Conservation (phyloP, 2,797 vertebrate genomes). For the Heliangelus exortis region DNA sequence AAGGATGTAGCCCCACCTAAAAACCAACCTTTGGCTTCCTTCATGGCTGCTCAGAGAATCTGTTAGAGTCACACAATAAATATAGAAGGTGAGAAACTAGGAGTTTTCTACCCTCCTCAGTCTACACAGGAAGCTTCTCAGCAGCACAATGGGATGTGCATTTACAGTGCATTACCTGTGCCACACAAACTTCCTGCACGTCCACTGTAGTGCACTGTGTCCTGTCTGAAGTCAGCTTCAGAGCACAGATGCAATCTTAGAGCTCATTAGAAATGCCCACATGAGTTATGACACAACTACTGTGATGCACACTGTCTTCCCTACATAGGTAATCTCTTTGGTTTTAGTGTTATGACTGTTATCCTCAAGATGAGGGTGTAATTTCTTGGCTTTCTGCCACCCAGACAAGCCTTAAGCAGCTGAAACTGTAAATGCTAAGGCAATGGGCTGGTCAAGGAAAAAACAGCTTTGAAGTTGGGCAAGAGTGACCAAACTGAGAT, state of each 20-base stretch:
- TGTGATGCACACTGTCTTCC: neutral
- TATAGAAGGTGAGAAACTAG: neutral
- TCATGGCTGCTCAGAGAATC: neutral
- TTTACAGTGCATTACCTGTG: neutral
- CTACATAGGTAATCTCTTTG: neutral
- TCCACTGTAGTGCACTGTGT: fast-evolving
- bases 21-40: slow-evolving; percentile 9
- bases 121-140: slow-evolving; percentile 33
- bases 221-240: neutral
- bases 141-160: neutral
- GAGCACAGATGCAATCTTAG: neutral
- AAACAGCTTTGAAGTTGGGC: slow-evolving; percentile 26
- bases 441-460: slow-evolving; percentile 11
- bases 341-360: neutral
- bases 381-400: slow-evolving; percentile 57
- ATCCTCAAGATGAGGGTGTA: slow-evolving; percentile 10
- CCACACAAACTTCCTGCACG: neutral
- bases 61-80: neutral
- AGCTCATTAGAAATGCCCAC: neutral
- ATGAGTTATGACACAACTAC: slow-evolving; percentile 14
- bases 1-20: slow-evolving; percentile 24
- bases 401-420: slow-evolving; percentile 7
- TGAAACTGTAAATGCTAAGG: neutral
- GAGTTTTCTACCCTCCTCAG: neutral
- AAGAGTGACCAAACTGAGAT: slow-evolving; percentile 29